phyloP scores from a whole-genome alignment of 2,888 invertebrate species.

The Erebia epiphron region DNA sequence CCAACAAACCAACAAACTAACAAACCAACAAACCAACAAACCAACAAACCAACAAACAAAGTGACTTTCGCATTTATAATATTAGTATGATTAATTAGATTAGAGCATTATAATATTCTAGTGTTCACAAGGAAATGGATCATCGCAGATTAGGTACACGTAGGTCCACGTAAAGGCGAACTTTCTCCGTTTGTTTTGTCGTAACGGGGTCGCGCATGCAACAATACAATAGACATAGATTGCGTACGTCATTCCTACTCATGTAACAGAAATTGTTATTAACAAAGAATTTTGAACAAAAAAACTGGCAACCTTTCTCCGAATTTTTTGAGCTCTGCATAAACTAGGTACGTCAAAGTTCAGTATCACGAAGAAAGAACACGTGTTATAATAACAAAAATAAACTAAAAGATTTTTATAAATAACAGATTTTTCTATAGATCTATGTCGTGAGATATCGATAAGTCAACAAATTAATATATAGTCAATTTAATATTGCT shows the following conservation, averaged over 20 bases:
- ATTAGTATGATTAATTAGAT: neutral
- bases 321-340: neutral
- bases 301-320: slow-evolving; percentile 18
- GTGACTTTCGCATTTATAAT: too few species aligned
- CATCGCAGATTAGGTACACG: slow-evolving; percentile 53
- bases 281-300: slow-evolving; percentile 15
- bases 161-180: slow-evolving; percentile 61
- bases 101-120: slow-evolving; percentile 12
- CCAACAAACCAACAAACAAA: too few species aligned
- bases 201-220: slow-evolving; percentile 53
- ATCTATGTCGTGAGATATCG: too few species aligned
- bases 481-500: too few species aligned
- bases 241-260: slow-evolving; percentile 43
- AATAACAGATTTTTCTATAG: neutral
- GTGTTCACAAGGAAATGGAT: slow-evolving; percentile 53
- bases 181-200: slow-evolving; percentile 78
- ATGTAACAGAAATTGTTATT: slow-evolving; percentile 40
- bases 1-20: too few species aligned
- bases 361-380: neutral
- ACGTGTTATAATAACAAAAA: too few species aligned
- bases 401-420: neutral
- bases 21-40: too few species aligned
- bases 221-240: slow-evolving; percentile 50
- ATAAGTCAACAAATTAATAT: too few species aligned
- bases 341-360: neutral